phyloP scores from a whole-genome alignment of 2,888 invertebrate species.

The Caenorhabditis uteleia region DNA sequence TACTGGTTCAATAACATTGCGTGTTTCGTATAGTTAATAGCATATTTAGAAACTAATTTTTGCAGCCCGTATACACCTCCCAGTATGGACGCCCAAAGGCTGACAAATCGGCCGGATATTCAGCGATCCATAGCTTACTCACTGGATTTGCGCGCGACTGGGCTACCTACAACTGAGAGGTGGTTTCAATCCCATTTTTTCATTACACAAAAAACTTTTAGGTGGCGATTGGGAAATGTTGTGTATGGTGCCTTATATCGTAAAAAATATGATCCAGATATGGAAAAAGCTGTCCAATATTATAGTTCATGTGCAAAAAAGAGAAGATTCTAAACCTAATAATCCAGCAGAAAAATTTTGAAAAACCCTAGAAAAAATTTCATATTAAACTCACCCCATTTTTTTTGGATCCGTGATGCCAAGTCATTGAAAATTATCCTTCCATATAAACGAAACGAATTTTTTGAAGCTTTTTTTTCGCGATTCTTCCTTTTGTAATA shows the following conservation, averaged over 20 bases:
- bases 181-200: neutral
- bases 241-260: constrained; percentile 53
- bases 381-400: too few relatives aligned
- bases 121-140: constrained; percentile 59
- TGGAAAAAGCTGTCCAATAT: constrained; percentile 42
- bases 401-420: constrained; percentile 32
- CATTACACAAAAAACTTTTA: constrained; percentile 11
- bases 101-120: constrained; percentile 49
- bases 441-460: constrained; percentile 32
- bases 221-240: constrained; percentile 54
- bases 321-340: constrained; percentile 26
- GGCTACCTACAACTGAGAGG: constrained; percentile 56
- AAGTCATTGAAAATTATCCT: constrained; percentile 40
- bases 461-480: neutral
- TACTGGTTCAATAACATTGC: too few relatives aligned
- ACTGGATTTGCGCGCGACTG: constrained; percentile 58
- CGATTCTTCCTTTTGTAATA: too few relatives aligned
- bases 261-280: constrained; percentile 39
- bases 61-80: constrained; percentile 47
- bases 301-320: constrained; percentile 39
- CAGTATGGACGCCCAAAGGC: constrained; percentile 41
- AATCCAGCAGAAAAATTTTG: too few relatives aligned
- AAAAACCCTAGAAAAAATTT: too few relatives aligned
- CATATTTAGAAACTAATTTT: constrained; percentile 1
- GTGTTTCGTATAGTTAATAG: too few relatives aligned